phyloP scores from a whole-genome alignment of 2,888 invertebrate genomes.

The Erebia palarica region DNA sequence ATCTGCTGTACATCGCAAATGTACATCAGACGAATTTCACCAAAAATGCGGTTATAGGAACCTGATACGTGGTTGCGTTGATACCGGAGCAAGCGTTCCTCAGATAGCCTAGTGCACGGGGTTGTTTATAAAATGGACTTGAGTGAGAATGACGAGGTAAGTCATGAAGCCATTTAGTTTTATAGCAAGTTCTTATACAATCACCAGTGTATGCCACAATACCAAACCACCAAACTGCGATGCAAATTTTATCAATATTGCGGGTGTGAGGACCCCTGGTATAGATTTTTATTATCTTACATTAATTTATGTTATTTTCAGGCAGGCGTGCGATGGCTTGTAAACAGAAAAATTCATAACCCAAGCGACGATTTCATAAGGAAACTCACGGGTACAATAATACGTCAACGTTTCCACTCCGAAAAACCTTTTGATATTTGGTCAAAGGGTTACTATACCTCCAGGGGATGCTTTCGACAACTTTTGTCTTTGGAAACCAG shows the following conservation, averaged over 20 bases:
- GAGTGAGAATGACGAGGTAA: no score
- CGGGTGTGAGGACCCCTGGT: not conserved
- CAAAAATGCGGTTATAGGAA: no score
- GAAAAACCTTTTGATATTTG: slow-evolving; percentile 68
- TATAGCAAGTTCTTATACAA: no score
- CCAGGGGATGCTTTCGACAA: slow-evolving; percentile 68
- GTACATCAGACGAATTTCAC: no score
- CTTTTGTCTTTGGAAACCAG: slow-evolving; percentile 63
- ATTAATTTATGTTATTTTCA: not conserved
- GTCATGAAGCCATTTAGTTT: no score
- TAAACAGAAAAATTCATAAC: not conserved
- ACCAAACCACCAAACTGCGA: not conserved
- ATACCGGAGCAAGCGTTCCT: no score
- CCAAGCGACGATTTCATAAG: not conserved
- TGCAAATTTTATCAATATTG: not conserved
- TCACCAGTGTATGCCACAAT: no score
- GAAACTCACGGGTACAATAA: slow-evolving; percentile 52
- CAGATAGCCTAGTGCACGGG: no score
- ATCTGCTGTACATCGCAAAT: no score
- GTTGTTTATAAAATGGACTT: no score
- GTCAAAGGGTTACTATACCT: slow-evolving; percentile 60
- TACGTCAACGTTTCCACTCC: slow-evolving; percentile 65
- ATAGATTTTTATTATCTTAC: not conserved
- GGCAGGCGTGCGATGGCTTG: not conserved
- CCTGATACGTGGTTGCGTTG: no score